Conservation (phyloP, 2,113 vertebrate species). For the Oriolus oriolus region DNA sequence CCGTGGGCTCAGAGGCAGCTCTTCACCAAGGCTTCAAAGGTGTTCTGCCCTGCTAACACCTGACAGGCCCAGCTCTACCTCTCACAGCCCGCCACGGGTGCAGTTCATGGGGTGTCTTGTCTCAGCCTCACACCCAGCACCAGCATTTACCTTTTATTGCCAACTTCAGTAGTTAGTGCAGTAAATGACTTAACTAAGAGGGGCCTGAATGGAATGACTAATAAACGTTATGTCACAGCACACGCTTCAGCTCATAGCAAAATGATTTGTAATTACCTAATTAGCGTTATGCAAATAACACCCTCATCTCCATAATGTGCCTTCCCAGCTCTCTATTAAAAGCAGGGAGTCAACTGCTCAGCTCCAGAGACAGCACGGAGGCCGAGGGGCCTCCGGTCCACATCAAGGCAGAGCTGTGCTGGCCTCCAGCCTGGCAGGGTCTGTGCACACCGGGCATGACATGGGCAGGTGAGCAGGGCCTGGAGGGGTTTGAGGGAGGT, state of each 20-base stretch:
- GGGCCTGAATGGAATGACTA: conserved; percentile 73
- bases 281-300: conserved; percentile 88
- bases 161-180: conserved; percentile 57
- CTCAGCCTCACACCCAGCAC: neutral
- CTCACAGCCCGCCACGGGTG: neutral
- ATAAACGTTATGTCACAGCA: conserved; percentile 75
- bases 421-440: neutral
- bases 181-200: conserved; percentile 56
- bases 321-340: conserved; percentile 68
- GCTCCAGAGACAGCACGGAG: conserved; percentile 30
- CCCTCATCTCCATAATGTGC: conserved; percentile 74
- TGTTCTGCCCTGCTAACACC: neutral
- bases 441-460: fast-evolving
- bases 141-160: conserved; percentile 51
- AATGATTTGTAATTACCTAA: conserved; percentile 91
- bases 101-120: neutral
- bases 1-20: neutral
- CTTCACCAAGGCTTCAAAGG: neutral
- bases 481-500: neutral
- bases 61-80: neutral
- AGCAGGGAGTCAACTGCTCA: conserved; percentile 50
- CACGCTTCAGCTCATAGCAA: conserved; percentile 83
- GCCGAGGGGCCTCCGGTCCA: neutral
- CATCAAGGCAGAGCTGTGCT: neutral
- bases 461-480: neutral